A percentile compares a stretch with the other conserved stretches of the same genome.
phyloP scores from a whole-genome alignment of 2,888 invertebrate species.

The Carterocephalus palaemon region DNA sequence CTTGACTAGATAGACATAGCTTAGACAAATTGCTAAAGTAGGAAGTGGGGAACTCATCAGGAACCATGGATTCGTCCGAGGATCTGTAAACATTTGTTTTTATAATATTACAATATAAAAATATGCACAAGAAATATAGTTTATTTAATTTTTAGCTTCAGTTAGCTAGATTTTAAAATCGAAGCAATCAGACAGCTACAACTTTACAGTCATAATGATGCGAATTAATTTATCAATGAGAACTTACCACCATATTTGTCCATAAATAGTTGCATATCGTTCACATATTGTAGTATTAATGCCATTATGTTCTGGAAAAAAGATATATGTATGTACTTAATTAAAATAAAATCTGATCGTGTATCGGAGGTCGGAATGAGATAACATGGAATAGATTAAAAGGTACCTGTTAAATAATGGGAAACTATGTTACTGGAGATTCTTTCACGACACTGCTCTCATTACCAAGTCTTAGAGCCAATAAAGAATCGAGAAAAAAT shows the following conservation, averaged over 20 bases:
- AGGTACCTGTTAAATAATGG: conserved; percentile 28
- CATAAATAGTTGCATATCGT: conserved; percentile 87
- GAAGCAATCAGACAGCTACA: not conserved
- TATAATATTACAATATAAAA: conserved; percentile 28
- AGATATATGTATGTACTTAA: conserved; percentile 16
- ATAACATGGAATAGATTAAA: conserved; percentile 26
- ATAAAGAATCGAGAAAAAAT: conserved; percentile 1
- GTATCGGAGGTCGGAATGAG: conserved; percentile 26
- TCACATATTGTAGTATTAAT: conserved; percentile 88
- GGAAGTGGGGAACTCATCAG: conserved; percentile 97
- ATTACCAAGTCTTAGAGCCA: conserved; percentile 5
- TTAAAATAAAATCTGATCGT: not conserved
- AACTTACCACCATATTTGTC: conserved; percentile 90
- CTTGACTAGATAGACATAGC: conserved; percentile 94
- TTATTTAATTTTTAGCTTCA: no score
- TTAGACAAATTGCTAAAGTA: conserved; percentile 91
- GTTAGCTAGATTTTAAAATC: no score
- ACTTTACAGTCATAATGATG: no score
- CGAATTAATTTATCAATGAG: conserved; percentile 7
- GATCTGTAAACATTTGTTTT: conserved; percentile 85
- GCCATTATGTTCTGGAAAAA: conserved; percentile 83
- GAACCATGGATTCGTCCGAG: conserved; percentile 93
- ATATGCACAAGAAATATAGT: not conserved
- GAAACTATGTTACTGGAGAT: conserved; percentile 28
- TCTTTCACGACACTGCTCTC: conserved; percentile 9